Conservation (phyloP, 2,888 invertebrate genomes). For the Eupithecia centaureata region DNA sequence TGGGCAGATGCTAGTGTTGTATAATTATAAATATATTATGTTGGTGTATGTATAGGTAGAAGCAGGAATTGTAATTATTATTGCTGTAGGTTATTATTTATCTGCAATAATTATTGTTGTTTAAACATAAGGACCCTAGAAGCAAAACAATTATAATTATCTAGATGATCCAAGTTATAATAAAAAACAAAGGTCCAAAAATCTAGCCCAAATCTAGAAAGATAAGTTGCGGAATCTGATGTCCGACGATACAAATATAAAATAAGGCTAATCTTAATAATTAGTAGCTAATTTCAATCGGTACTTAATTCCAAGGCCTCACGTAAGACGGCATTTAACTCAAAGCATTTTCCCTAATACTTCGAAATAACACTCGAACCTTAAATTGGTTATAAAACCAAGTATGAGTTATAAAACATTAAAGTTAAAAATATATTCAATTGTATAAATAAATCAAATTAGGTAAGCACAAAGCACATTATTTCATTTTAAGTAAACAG, state of each 20-base stretch:
- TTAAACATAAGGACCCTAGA: neutral
- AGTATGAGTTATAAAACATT: neutral
- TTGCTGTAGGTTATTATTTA: neutral
- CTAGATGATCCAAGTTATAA: neutral
- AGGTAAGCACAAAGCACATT: slow-evolving; percentile 7
- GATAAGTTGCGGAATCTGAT: neutral
- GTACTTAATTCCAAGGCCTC: neutral
- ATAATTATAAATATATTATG: too few species aligned
- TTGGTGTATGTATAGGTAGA: too few species aligned
- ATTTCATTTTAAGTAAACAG: slow-evolving; percentile 18
- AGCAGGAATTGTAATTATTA: too few species aligned
- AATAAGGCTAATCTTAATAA: neutral
- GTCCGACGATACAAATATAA: neutral
- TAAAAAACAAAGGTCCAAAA: neutral
- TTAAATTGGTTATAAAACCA: neutral
- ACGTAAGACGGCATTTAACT: neutral
- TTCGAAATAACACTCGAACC: neutral
- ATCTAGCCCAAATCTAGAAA: neutral
- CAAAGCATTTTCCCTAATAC: neutral
- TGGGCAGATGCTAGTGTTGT: too few species aligned
- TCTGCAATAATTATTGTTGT: neutral
- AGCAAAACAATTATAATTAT: neutral
- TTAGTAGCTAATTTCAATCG: too few species aligned
- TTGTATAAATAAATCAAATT: neutral
- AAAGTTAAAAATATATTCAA: neutral